A percentile compares a stretch with the other conserved stretches of the same genome.
These are phyloP conservation scores for Bergia sp. DNA, from an alignment of 92 coral and sea anemone species.

Conservation along the genomic window DNA sequence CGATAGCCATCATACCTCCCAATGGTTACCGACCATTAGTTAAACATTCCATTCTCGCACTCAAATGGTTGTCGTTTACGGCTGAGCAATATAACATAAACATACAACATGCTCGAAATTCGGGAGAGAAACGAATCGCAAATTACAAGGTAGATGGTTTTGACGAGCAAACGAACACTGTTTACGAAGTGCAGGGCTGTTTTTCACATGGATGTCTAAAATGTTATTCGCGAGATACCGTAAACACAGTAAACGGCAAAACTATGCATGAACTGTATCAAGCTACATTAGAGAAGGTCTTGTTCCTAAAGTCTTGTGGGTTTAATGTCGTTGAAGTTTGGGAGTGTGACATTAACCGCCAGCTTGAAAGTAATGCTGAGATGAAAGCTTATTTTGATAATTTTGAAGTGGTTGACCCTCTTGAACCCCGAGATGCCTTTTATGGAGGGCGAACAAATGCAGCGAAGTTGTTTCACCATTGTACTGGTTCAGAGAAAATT, in stretches of 20 bases:
- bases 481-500: not conserved
- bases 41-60: slow-evolving; percentile 49
- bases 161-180: not conserved
- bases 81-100: slow-evolving; percentile 6
- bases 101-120: slow-evolving; percentile 44
- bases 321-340: not conserved
- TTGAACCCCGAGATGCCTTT: slow-evolving; percentile 35
- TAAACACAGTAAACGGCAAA: not conserved
- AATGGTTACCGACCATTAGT: not conserved
- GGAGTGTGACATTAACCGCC: not conserved
- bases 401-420: slow-evolving; percentile 28
- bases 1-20: slow-evolving; percentile 37
- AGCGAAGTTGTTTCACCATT: not conserved
- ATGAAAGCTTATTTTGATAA: slow-evolving; percentile 16
- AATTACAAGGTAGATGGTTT: not conserved
- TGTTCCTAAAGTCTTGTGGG: not conserved
- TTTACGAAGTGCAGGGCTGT: not conserved
- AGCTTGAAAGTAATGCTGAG: not conserved
- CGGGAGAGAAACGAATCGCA: slow-evolving; percentile 30
- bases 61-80: slow-evolving; percentile 40
- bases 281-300: not conserved
- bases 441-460: slow-evolving; percentile 2
- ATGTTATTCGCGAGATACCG: not conserved
- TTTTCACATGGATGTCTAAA: slow-evolving; percentile 2
- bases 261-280: not conserved